A percentile compares a stretch with the other conserved stretches of the same genome.
Conservation (phyloP, 2,888 invertebrate genomes). For the Nymphalis c-album region DNA sequence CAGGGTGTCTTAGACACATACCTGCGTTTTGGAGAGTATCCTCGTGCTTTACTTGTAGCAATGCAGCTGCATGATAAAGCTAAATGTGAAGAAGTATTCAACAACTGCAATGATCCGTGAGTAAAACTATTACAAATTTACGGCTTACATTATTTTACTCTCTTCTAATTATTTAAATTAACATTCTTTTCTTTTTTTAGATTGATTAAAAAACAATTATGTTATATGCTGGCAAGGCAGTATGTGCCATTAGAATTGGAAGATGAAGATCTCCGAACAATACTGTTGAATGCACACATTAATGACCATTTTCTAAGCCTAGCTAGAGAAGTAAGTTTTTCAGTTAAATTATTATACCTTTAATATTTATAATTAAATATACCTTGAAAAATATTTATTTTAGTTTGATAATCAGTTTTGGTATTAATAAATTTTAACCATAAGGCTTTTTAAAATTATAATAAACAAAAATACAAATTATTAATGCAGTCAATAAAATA, state of each 20-base stretch:
- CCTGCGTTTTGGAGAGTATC: constrained; percentile 91
- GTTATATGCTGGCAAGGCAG: constrained; percentile 97
- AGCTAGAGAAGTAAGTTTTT: constrained; percentile 88
- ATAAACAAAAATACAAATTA: too few relatives aligned
- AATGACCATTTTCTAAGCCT: constrained; percentile 96
- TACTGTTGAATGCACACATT: constrained; percentile 96
- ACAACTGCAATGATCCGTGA: constrained; percentile 90
- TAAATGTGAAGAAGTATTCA: constrained; percentile 92
- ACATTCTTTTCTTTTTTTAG: constrained; percentile 70
- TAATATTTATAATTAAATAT: too few relatives aligned
- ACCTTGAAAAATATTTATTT: too few relatives aligned
- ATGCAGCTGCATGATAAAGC: constrained; percentile 92
- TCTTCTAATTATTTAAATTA: not conserved
- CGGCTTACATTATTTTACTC: not conserved
- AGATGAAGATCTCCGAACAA: constrained; percentile 91
- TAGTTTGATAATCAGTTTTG: not conserved
- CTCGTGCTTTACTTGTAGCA: constrained; percentile 94
- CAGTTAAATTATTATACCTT: not conserved
- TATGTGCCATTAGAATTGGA: constrained; percentile 93
- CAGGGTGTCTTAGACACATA: constrained; percentile 92
- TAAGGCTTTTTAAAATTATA: not conserved
- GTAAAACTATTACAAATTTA: constrained; percentile 50
- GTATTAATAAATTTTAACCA: not conserved
- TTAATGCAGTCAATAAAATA: not conserved
- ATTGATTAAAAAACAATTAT: constrained; percentile 94